These are phyloP conservation scores for Mayetiola destructor DNA, from an alignment of 2,888 invertebrate genomes.

Conservation along the genomic window DNA sequence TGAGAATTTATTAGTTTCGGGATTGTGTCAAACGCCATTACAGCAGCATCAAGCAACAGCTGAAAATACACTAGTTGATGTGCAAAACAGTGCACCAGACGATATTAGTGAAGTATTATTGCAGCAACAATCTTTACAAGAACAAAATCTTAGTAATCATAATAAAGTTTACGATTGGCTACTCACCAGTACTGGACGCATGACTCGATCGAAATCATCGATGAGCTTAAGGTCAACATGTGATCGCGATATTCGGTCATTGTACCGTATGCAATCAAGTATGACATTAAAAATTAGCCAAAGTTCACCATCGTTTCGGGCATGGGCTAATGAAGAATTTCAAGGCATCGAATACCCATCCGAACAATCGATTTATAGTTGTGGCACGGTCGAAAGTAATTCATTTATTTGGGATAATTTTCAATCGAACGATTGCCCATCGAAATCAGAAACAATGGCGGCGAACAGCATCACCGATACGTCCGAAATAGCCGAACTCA, in stretches of 20 bases:
- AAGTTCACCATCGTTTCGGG: not conserved
- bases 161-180: constrained; percentile 1
- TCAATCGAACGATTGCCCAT: not conserved
- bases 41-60: not conserved
- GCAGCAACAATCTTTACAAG: too few species aligned
- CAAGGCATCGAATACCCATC: not conserved
- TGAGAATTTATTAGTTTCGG: not conserved
- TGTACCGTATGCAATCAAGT: not conserved
- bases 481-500: not conserved
- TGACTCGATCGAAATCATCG: not conserved
- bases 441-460: not conserved
- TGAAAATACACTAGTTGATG: not conserved
- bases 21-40: too few species aligned
- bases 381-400: not conserved
- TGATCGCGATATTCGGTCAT: not conserved
- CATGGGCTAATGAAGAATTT: not conserved
- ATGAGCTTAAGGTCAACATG: not conserved
- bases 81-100: not conserved
- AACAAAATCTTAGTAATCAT: too few species aligned
- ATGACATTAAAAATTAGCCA: not conserved
- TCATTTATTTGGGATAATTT: constrained; percentile 2
- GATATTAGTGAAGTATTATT: constrained; percentile 3
- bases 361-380: not conserved
- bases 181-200: not conserved
- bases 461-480: not conserved